phyloP scores from a whole-genome alignment of 1,140 invertebrate species.

The Panagrolaimus sp. region DNA sequence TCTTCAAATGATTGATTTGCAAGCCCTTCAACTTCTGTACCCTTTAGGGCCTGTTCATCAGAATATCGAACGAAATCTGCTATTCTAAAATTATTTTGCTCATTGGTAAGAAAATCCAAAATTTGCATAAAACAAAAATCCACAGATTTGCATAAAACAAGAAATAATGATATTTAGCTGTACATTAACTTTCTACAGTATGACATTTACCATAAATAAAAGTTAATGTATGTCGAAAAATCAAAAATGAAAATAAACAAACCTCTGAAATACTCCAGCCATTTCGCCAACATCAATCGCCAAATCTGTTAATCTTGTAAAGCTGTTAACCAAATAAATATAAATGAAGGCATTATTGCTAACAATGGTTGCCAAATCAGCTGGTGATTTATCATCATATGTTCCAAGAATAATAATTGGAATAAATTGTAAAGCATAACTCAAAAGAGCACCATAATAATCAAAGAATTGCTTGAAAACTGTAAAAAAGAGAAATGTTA shows the following conservation, averaged over 20 bases:
- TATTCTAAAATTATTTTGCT: too few species aligned
- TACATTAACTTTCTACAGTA: too few species aligned
- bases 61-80: constrained; percentile 3
- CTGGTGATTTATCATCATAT: constrained; percentile 62
- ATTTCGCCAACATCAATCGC: constrained; percentile 62
- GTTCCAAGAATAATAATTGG: constrained; percentile 65
- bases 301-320: constrained; percentile 62
- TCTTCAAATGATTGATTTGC: neutral
- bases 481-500: constrained; percentile 37
- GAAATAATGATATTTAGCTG: too few species aligned
- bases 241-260: constrained; percentile 41
- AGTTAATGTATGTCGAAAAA: too few species aligned
- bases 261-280: constrained; percentile 63
- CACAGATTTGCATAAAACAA: too few species aligned
- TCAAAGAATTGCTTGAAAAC: constrained; percentile 61
- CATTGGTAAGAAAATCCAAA: too few species aligned
- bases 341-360: constrained; percentile 66
- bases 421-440: constrained; percentile 65
- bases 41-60: neutral
- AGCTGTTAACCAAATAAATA: constrained; percentile 66
- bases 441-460: constrained; percentile 66
- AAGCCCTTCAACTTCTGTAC: constrained; percentile 19
- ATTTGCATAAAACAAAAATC: too few species aligned
- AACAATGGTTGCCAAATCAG: constrained; percentile 64
- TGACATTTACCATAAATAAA: too few species aligned